Base-by-base conservation (phyloP, 2,113 vertebrate species). In the Deroptyus accipitrinus region DNA sequence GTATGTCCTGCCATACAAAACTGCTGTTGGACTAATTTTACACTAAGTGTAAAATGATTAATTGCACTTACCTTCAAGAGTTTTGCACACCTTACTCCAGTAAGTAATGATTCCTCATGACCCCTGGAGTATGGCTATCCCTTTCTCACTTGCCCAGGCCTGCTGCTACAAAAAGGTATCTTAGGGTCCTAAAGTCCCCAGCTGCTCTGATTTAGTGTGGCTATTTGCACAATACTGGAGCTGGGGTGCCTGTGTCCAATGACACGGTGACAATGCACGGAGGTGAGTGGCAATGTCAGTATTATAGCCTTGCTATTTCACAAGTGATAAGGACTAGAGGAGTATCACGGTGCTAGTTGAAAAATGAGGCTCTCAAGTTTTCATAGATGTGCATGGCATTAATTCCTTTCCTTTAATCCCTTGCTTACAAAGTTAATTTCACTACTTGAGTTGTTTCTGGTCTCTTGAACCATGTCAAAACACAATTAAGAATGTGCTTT, bases 391-490 rank as follows among this genome's bases (percentile, higher is more conserved):
- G 20, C 11, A 30, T 27, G 11, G 11, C 48, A 83, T 88, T 77
- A 87, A 73, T 90, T 93, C 9, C 37, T 92, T 85, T 74, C 25
- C 75, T 27, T 83, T 62, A 91, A 59, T 84, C 37, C 44, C 20
- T 74, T 1, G 0, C 17, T 94, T 61, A 70, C 22, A 37, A 62
- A 76, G 30, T 83, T 85, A 76, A 46, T 94, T 94, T 94, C 35
- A 27, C 41, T 66, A 23, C 28, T 91, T 62, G 41, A 87, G 13
- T 35, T 42, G 31, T 62, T 92, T 89, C 54, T 90, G 33, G 28
- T 85, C 59, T 93, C 64, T 75, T 83, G 46, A 70, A 44, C 46
- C 16, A 9, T 48, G 10, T 63, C n/a, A 74, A 66, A 91, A 85
- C 23, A 69, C 49, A 83, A 83, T 49, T 39, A 54, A 83, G 19